Conservation (phyloP, 2,113 vertebrate genomes). For the Heterotilapia buettikoferi region DNA sequence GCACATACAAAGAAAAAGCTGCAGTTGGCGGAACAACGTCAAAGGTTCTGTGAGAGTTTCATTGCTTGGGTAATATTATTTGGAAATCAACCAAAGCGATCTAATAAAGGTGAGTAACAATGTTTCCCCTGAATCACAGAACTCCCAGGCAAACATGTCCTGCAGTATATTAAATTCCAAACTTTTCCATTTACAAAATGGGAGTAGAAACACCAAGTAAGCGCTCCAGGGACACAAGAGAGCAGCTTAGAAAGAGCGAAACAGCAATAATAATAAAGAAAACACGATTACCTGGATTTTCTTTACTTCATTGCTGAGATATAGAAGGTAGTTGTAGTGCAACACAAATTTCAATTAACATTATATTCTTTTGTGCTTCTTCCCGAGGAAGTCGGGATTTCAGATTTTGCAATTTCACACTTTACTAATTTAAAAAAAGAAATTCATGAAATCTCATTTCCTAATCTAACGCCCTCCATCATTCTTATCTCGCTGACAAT, state of each 20-base stretch:
- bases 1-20: not conserved
- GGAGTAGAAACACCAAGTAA: not conserved
- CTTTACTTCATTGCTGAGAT: not conserved
- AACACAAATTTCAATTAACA: not conserved
- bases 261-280: not conserved
- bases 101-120: not conserved
- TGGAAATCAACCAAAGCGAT: not conserved
- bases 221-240: not conserved
- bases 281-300: not conserved
- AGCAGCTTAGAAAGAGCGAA: not conserved
- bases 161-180: not conserved
- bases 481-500: not conserved
- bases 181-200: not conserved
- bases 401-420: not conserved
- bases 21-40: not conserved
- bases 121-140: not conserved
- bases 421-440: not conserved
- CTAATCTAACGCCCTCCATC: not conserved
- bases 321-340: not conserved
- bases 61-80: not conserved
- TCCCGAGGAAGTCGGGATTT: not conserved
- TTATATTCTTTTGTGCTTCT: not conserved
- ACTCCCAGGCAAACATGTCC: not conserved
- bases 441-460: slow-evolving; percentile 3
- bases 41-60: not conserved